Evolutionary conservation across 2,113 vertebrate genomes (phyloP), one percentile per base, ranked within the genome.

Genomic region (Tyto alba): DNA sequence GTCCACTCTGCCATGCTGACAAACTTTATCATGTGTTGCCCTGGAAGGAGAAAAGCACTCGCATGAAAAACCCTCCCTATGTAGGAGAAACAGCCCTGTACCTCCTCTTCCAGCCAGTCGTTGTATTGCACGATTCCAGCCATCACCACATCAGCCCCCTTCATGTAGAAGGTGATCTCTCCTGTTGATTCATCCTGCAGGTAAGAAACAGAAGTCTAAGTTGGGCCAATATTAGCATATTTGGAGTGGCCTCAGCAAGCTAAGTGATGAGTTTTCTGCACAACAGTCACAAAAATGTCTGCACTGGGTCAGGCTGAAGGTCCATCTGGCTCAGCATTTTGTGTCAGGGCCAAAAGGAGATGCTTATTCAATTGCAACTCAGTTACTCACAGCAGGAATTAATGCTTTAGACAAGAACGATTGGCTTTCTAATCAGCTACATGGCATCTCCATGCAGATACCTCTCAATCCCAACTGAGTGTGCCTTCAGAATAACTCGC

Each of bases 101-200:
- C 99, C 99, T 99, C 99, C 84, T 99, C 99, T 83, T 99, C 99
- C 93, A 99, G 98, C 99, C 99, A 99, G 96, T 99, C 99, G 0
- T 99, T 99, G 93, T 99, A 99, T 94, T 99, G 99, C 88, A 99
- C 99, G 3, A 99, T 99, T 60, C 99, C 99, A 1, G 99, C 98
- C 99, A 99, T 99, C 95, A 99, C 99, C 26, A 99, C 99, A 3
- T 99, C 99, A 0, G 99, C 99, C 10, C 99, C 99, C 90, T 99
- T 99, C 99, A 99, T 99, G 96, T 99, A 99, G 96, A 99, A 99
- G 0, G 99, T 99, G 93, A 99, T 99, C 92, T 99, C 99, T 86
- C 99, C 99, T 0, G 98, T 99, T 2, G 99, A 99, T 66, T 99
- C 99, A 82, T 99, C 99, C 99, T 99, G 50, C 50, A 93, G 87